Evolutionary conservation across 1,140 invertebrate genomes (phyloP).

Genomic region (Choristoneura fumiferana): DNA sequence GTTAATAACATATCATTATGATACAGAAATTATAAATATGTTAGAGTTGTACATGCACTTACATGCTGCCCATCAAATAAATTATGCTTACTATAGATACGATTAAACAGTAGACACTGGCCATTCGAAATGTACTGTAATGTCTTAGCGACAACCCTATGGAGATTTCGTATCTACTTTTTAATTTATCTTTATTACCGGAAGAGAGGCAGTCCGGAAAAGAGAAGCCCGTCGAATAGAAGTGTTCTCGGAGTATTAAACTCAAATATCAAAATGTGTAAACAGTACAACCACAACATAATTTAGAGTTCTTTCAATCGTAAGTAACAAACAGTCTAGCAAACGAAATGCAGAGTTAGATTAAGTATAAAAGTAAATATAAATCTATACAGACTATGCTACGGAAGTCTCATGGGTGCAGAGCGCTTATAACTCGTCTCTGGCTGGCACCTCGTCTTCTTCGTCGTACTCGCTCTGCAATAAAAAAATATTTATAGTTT

Average conservation of each 20-base stretch:
- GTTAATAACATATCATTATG: slow-evolving; percentile 53
- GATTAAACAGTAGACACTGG: slow-evolving; percentile 30
- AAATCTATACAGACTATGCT: slow-evolving; percentile 65
- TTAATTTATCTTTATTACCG: not conserved
- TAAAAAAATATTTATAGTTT: slow-evolving; percentile 28
- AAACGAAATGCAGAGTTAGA: slow-evolving; percentile 57
- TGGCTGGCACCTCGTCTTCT: slow-evolving; percentile 59
- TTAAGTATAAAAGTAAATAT: slow-evolving; percentile 60
- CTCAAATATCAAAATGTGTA: slow-evolving; percentile 3
- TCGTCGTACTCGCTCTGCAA: slow-evolving; percentile 66
- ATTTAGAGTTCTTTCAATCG: slow-evolving; percentile 37
- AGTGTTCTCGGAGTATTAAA: not conserved
- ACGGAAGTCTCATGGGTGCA: slow-evolving; percentile 56
- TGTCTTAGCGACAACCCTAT: not conserved
- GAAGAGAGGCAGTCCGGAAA: not conserved
- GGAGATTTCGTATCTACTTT: not conserved
- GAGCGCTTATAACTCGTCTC: slow-evolving; percentile 67
- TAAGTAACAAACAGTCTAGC: slow-evolving; percentile 54
- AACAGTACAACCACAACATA: slow-evolving; percentile 46
- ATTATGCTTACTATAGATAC: slow-evolving; percentile 48
- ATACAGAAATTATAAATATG: slow-evolving; percentile 76
- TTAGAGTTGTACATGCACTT: slow-evolving; percentile 43
- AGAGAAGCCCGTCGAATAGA: not conserved
- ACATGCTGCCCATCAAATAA: slow-evolving; percentile 24
- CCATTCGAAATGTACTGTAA: not conserved